phyloP scores from a whole-genome alignment of 2,888 invertebrate species.

The Adelognathus sp. region DNA sequence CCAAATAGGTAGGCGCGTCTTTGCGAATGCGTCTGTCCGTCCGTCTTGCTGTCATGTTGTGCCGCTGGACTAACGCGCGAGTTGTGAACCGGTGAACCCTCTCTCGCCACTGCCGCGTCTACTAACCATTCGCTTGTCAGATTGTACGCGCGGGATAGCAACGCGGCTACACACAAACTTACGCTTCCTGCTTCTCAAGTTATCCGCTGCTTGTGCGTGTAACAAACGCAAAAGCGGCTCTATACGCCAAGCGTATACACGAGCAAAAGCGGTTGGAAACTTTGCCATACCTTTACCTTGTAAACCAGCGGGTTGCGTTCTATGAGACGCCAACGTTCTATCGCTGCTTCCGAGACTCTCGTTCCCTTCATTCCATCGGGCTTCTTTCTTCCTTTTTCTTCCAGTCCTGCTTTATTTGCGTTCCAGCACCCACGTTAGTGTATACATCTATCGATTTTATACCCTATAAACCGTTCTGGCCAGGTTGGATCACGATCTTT shows the following conservation, averaged over 20 bases:
- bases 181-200: slow-evolving; percentile 21
- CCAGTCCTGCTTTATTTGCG: neutral
- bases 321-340: slow-evolving; percentile 4
- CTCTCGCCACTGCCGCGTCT: slow-evolving; percentile 10
- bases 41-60: slow-evolving; percentile 59
- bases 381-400: neutral
- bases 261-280: neutral
- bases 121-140: slow-evolving; percentile 51
- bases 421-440: neutral
- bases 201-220: neutral
- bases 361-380: neutral
- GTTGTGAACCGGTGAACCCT: slow-evolving; percentile 35
- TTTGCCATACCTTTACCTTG: slow-evolving; percentile 4
- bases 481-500: neutral
- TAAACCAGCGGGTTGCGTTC: neutral
- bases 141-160: slow-evolving; percentile 13
- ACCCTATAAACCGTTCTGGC: neutral
- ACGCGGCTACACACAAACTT: neutral
- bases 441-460: neutral
- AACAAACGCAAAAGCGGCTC: slow-evolving; percentile 1
- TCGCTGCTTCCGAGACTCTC: slow-evolving; percentile 6
- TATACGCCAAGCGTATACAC: neutral
- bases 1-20: slow-evolving; percentile 67
- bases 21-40: slow-evolving; percentile 57
- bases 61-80: slow-evolving; percentile 59